Percentiles rank a stretch among this genome's conserved stretches.
Evolutionary conservation across 2,888 invertebrate species (phyloP).

Genomic region (Brachyopa scutellaris): DNA sequence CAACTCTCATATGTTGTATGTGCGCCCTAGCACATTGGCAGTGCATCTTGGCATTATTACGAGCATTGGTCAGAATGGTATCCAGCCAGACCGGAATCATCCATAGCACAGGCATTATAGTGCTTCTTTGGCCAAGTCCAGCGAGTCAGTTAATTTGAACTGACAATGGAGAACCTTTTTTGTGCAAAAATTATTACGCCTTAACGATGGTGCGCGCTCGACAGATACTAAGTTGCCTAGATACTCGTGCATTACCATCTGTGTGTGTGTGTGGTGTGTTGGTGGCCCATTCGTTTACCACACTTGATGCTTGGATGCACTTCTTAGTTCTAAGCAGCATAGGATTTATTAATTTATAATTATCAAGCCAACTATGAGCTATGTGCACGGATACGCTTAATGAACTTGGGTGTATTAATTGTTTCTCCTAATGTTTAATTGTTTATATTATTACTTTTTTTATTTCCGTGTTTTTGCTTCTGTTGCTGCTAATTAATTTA

Average conservation of each 20-base stretch:
- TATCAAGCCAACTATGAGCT: slow-evolving; percentile 57
- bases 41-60: slow-evolving; percentile 38
- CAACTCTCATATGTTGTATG: slow-evolving; percentile 55
- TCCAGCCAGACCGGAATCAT: slow-evolving; percentile 45
- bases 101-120: slow-evolving; percentile 31
- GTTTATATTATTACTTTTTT: slow-evolving; percentile 63
- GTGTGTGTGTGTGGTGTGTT: not conserved
- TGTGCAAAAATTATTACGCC: slow-evolving; percentile 39
- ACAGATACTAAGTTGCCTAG: slow-evolving; percentile 3
- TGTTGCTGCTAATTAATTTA: slow-evolving; percentile 49
- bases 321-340: slow-evolving; percentile 58
- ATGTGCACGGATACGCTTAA: slow-evolving; percentile 67
- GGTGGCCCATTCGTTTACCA: slow-evolving; percentile 52
- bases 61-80: slow-evolving; percentile 59
- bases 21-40: slow-evolving; percentile 55
- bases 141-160: slow-evolving; percentile 57
- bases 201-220: slow-evolving; percentile 34
- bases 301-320: slow-evolving; percentile 63
- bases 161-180: slow-evolving; percentile 57
- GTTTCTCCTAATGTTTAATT: slow-evolving; percentile 70
- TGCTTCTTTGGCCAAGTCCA: slow-evolving; percentile 43
- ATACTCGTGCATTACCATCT: not conserved
- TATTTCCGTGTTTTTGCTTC: slow-evolving; percentile 53
- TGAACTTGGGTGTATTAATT: slow-evolving; percentile 66
- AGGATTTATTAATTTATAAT: slow-evolving; percentile 71